These are phyloP conservation scores for Cerastoderma edule DNA, from an alignment of 2,888 invertebrate genomes.

Conservation along the genomic window DNA sequence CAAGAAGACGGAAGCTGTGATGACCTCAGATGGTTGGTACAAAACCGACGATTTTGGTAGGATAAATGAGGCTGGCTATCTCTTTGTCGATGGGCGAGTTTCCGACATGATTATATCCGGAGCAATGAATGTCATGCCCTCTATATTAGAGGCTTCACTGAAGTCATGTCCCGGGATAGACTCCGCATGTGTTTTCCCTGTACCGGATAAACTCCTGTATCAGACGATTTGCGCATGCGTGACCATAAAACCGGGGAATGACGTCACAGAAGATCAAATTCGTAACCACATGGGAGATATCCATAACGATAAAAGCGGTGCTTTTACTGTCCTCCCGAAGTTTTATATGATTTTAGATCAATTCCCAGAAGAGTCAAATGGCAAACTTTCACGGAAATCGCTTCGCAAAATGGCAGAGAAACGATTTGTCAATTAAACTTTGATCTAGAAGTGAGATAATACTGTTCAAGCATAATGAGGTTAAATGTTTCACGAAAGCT, in stretches of 20 bases:
- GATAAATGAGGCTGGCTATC: conserved; percentile 28
- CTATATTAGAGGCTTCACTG: conserved; percentile 33
- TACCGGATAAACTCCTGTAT: conserved; percentile 50
- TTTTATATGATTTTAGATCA: conserved; percentile 49
- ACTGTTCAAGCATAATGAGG: too few relatives aligned
- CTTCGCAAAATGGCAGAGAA: not conserved
- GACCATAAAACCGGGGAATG: conserved; percentile 33
- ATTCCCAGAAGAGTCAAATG: conserved; percentile 44
- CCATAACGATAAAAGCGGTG: conserved; percentile 38
- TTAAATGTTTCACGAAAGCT: too few relatives aligned
- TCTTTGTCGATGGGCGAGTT: conserved; percentile 43
- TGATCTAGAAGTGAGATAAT: not conserved
- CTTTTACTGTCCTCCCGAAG: conserved; percentile 49
- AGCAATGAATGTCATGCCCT: conserved; percentile 40
- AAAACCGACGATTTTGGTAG: conserved; percentile 46
- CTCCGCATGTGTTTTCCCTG: conserved; percentile 43
- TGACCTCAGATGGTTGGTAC: conserved; percentile 42
- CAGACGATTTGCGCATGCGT: conserved; percentile 63
- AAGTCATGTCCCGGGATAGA: conserved; percentile 27
- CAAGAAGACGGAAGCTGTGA: conserved; percentile 23
- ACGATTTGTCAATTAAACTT: not conserved
- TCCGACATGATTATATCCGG: conserved; percentile 38
- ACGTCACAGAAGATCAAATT: conserved; percentile 40
- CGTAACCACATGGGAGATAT: conserved; percentile 30
- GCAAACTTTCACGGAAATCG: conserved; percentile 33